These are phyloP conservation scores for Polymixis flavicincta DNA, from an alignment of 2,888 invertebrate genomes.

Conservation along the genomic window DNA sequence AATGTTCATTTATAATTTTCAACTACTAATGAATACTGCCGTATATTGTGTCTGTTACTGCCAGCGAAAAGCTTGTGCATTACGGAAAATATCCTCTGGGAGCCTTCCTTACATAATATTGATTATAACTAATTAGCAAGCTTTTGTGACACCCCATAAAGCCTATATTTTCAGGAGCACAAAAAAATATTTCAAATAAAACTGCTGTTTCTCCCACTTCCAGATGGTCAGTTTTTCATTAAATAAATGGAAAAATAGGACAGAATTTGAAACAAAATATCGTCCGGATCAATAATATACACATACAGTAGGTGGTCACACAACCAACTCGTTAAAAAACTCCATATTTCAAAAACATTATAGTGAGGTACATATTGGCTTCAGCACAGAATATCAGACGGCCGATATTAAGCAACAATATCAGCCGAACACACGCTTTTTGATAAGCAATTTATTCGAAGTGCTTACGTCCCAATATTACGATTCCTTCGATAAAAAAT, in stretches of 20 bases:
- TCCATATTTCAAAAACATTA: not conserved
- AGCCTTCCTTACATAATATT: not conserved
- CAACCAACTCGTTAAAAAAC: not conserved
- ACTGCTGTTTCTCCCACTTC: not conserved
- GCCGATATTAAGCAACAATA: constrained; percentile 33
- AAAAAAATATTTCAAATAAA: not conserved
- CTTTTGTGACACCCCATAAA: not conserved
- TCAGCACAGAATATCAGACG: constrained; percentile 25
- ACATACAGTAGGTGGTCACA: too few species aligned
- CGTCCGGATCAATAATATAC: not conserved
- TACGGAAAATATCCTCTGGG: not conserved
- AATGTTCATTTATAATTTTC: not conserved
- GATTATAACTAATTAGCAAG: not conserved
- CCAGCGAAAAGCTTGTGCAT: not conserved
- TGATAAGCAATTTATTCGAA: constrained; percentile 61
- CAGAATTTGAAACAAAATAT: not conserved
- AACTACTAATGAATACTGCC: not conserved
- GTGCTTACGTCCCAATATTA: constrained; percentile 42
- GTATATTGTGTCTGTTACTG: not conserved
- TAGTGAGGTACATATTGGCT: constrained; percentile 11
- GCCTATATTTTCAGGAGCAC: not conserved
- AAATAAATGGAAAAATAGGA: not conserved
- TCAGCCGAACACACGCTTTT: constrained; percentile 40
- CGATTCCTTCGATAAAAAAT: constrained; percentile 51
- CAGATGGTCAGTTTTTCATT: accelerated